Percentiles rank a stretch among this genome's conserved stretches.
phyloP scores from a whole-genome alignment of 2,113 vertebrate species.

The Herpetotheres cachinnans region DNA sequence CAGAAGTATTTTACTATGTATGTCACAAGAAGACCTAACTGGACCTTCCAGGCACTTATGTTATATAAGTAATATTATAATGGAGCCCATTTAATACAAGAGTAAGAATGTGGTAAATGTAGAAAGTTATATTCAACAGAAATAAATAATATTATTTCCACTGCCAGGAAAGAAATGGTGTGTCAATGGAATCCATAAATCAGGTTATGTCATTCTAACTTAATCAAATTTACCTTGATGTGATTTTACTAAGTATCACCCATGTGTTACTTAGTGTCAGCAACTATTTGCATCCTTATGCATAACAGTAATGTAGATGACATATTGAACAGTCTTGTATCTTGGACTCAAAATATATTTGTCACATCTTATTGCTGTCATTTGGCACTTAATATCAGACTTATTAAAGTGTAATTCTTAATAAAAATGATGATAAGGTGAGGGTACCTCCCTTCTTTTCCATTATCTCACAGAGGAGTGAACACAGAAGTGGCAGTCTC shows the following conservation, averaged over 20 bases:
- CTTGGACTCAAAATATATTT: constrained; percentile 22
- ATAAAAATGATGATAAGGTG: background rate
- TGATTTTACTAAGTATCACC: constrained; percentile 31
- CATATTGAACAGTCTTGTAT: background rate
- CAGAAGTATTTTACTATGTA: background rate
- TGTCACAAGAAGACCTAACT: background rate
- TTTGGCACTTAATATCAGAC: constrained; percentile 3
- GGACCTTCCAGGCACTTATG: background rate
- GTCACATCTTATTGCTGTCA: constrained; percentile 31
- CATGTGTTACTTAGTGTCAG: constrained; percentile 4
- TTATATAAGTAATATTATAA: background rate
- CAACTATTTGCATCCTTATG: constrained; percentile 12
- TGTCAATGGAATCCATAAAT: constrained; percentile 17
- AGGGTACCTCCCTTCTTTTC: background rate
- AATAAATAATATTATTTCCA: constrained; percentile 5
- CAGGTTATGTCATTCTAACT: constrained; percentile 5
- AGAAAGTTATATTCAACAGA: background rate
- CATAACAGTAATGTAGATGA: constrained; percentile 3
- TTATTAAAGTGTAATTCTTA: background rate
- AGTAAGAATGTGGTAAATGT: background rate
- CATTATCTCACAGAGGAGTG: background rate
- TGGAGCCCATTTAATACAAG: background rate
- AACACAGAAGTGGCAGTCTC: background rate
- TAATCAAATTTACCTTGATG: constrained; percentile 47
- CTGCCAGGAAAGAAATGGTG: background rate